Evolutionary conservation across 1,140 invertebrate species (phyloP).

Genomic region (Ceratoteleas bidentatus): DNA sequence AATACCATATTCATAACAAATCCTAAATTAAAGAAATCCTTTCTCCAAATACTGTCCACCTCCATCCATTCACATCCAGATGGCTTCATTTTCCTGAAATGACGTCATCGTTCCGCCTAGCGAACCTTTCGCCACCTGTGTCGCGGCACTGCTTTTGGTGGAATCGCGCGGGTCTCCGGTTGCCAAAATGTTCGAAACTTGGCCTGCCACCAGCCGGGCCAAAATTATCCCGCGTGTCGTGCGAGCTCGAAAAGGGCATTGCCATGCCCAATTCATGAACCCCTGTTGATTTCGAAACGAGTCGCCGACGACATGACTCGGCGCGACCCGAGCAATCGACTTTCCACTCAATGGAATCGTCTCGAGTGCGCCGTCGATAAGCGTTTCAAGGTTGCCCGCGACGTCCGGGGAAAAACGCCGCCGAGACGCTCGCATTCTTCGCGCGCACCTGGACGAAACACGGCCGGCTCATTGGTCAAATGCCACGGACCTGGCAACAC

Average conservation of each 20-base stretch:
- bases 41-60: no score
- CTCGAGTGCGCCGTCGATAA: slow-evolving; percentile 46
- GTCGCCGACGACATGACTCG: background rate
- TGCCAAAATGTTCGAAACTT: slow-evolving; percentile 20
- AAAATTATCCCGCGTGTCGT: slow-evolving; percentile 31
- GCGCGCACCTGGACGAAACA: slow-evolving; percentile 38
- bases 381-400: slow-evolving; percentile 34
- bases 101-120: no score
- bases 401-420: slow-evolving; percentile 34
- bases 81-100: no score
- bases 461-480: slow-evolving; percentile 15
- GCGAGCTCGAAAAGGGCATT: slow-evolving; percentile 45
- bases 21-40: no score
- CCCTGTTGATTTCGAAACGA: slow-evolving; percentile 26
- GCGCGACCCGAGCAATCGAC: slow-evolving; percentile 13
- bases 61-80: no score
- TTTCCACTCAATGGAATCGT: slow-evolving; percentile 47
- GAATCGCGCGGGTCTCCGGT: no score
- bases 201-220: slow-evolving; percentile 29
- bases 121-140: no score
- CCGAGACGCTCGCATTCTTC: slow-evolving; percentile 36
- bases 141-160: no score
- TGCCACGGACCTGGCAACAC: slow-evolving; percentile 9
- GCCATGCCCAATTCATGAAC: slow-evolving; percentile 29
- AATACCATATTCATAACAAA: no score